Evolutionary conservation across 2,113 vertebrate genomes (phyloP), one percentile per base, ranked within the genome.

Genomic region (Crotophaga sulcirostris): DNA sequence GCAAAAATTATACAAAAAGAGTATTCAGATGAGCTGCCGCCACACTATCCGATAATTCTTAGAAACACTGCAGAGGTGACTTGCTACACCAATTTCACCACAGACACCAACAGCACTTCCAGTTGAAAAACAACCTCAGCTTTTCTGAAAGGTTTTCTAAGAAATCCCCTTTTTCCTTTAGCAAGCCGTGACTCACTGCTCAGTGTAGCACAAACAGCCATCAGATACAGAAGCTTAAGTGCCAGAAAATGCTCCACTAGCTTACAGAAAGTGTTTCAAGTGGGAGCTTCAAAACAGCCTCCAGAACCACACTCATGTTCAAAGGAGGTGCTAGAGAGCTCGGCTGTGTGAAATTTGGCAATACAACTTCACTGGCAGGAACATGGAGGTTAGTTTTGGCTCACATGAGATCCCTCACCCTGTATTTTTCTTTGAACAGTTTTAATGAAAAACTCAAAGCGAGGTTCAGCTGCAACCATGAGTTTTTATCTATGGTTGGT

Each of bases 281-380:
- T 81, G 64, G 66, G 76, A 95, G 90, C 88, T 95, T 96, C 93
- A 93, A 92, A 96, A 95, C 73, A 0, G 56, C 90, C 86, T 97
- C 86, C 93, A 95, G 90, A 96, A 96, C 92, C 92, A 93, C 96
- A 91, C 92, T 96, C 29, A 0, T 92, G 76, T 96, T 96, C 93
- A 96, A 95, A 97, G 88, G 92, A 96, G 93, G 93, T 95, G 92
- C 93, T 96, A 84, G 80, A 92, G 93, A 92, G 86, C 90, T 74
- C 2, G 88, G 69, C 90, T 75, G 64, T 95, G 88, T 95, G 92
- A 95, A 91, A 94, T 89, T 87, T 96, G 96, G 94, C 93, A 93
- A 78, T 34, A 19, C 73, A 89, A 49, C 85, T 76, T 45, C 90
- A 62, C 58, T 89, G 92, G 92, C 92, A 95, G 80, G 90, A 92